Conservation (phyloP, 2,113 vertebrate species). For the Oncorhynchus keta region DNA sequence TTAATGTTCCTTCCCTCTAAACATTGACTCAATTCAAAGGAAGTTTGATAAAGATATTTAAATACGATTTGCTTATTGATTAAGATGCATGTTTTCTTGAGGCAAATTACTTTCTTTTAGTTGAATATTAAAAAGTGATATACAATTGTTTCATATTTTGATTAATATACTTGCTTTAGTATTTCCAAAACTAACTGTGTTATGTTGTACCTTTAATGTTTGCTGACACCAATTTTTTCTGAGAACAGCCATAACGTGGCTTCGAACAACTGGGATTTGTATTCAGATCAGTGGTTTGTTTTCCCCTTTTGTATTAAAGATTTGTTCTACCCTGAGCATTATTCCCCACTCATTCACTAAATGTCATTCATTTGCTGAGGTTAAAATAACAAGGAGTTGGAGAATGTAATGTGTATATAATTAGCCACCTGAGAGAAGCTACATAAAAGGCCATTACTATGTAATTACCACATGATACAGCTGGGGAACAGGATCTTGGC, state of each 20-base stretch:
- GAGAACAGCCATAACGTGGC: background rate
- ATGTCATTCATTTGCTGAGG: constrained; percentile 75
- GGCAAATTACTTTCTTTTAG: too few relatives aligned
- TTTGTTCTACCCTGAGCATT: constrained; percentile 45
- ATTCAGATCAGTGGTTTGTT: constrained; percentile 25
- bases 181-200: too few relatives aligned
- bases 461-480: constrained; percentile 74
- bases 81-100: too few relatives aligned
- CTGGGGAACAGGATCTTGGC: constrained; percentile 49
- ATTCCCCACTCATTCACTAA: constrained; percentile 62
- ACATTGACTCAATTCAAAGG: too few relatives aligned
- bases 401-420: constrained; percentile 79
- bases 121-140: too few relatives aligned
- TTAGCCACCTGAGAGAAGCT: constrained; percentile 78
- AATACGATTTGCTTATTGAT: too few relatives aligned
- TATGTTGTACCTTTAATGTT: constrained; percentile 4
- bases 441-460: constrained; percentile 77
- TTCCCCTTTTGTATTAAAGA: constrained; percentile 32
- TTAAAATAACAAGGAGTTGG: constrained; percentile 74
- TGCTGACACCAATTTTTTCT: background rate
- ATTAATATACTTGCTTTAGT: too few relatives aligned
- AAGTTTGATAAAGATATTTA: too few relatives aligned
- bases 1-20: too few relatives aligned
- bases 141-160: too few relatives aligned
- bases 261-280: constrained; percentile 9